Evolutionary conservation across 2,113 vertebrate genomes (phyloP).

Genomic region (Gallinago media): DNA sequence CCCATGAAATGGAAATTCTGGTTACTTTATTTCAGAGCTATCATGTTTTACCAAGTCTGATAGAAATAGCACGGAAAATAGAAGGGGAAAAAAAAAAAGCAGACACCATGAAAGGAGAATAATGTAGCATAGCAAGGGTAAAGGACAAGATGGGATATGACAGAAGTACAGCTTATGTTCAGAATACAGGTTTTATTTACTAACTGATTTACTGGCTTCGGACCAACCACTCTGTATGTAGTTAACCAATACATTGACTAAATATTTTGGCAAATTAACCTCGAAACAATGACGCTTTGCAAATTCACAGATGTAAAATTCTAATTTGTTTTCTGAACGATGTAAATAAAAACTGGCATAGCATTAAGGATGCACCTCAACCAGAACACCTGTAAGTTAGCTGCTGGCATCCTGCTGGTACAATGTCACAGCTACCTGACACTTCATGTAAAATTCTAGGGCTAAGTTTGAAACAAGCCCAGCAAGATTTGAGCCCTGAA

Average conservation of each 20-base stretch:
- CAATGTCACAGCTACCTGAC: not conserved
- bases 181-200: not conserved
- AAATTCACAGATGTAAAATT: not conserved
- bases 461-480: not conserved
- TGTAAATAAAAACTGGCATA: rapidly evolving
- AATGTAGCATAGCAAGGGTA: not conserved
- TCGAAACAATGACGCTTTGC: not conserved
- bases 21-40: not conserved
- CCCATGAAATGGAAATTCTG: not conserved
- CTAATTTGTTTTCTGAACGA: not conserved
- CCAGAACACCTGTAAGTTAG: not conserved
- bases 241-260: not conserved
- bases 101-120: not conserved
- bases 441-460: not conserved
- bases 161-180: not conserved
- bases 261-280: not conserved
- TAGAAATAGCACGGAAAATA: not conserved
- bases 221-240: not conserved
- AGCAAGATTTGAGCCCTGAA: not conserved
- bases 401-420: not conserved
- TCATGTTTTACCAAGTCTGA: not conserved
- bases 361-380: not conserved
- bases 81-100: not conserved
- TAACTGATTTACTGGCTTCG: not conserved
- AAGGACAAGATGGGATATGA: not conserved